phyloP scores from a whole-genome alignment of 2,113 vertebrate species.

The Xenopus laevis region DNA sequence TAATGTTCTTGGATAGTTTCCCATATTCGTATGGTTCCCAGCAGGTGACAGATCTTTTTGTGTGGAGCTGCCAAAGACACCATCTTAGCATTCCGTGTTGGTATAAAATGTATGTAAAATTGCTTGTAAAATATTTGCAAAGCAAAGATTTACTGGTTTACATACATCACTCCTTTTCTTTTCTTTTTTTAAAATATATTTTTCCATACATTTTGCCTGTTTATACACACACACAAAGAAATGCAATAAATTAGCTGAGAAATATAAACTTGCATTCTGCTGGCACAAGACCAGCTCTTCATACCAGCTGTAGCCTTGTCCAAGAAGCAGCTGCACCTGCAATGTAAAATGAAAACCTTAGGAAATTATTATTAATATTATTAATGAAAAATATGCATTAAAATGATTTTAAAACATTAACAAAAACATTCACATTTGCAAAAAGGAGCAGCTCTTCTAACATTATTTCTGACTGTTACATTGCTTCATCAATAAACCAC shows the following conservation, averaged over 20 bases:
- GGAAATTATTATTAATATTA: neutral
- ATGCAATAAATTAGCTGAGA: neutral
- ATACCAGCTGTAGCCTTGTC: neutral
- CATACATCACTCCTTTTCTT: no score
- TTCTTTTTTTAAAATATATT: neutral
- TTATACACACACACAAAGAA: neutral
- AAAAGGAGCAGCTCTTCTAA: neutral
- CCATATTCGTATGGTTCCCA: neutral
- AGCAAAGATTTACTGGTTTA: neutral
- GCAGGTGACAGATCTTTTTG: constrained; percentile 1
- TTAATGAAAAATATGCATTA: neutral
- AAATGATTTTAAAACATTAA: neutral
- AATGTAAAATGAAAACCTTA: neutral
- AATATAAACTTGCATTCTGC: neutral
- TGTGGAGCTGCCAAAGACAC: neutral
- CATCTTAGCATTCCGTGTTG: neutral
- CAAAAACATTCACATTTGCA: neutral
- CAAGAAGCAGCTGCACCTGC: neutral
- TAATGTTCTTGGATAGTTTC: neutral
- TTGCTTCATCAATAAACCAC: neutral
- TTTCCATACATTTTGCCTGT: neutral
- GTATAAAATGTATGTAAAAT: neutral
- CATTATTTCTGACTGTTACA: neutral
- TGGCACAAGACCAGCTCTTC: neutral
- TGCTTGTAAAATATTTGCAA: neutral